phyloP scores from a whole-genome alignment of 2,797 vertebrate genomes.

The Malacoraja senta region DNA sequence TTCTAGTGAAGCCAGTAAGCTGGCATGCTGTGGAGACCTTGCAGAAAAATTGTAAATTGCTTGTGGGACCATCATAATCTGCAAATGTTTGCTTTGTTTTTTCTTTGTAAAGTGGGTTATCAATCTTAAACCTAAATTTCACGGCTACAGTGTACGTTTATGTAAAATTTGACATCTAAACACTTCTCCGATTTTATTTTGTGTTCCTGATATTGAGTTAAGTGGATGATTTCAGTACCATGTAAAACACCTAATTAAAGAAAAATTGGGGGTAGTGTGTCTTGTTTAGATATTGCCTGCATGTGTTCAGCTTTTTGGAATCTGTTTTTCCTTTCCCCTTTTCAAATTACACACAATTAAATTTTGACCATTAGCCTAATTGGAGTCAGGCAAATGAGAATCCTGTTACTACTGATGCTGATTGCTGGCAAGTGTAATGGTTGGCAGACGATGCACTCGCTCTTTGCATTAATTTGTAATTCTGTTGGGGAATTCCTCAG shows the following conservation, averaged over 20 bases:
- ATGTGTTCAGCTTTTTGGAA: background rate
- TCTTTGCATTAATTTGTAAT: background rate
- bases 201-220: background rate
- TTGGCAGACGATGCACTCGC: background rate
- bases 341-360: background rate
- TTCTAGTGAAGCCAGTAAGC: slow-evolving; percentile 19
- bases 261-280: background rate
- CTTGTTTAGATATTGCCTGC: background rate
- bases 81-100: background rate
- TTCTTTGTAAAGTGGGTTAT: slow-evolving; percentile 35
- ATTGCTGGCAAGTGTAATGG: background rate
- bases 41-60: slow-evolving; percentile 36
- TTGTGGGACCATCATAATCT: slow-evolving; percentile 32
- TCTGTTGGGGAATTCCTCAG: background rate
- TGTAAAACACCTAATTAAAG: background rate
- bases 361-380: background rate
- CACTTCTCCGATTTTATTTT: slow-evolving; percentile 3
- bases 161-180: background rate
- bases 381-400: background rate
- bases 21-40: slow-evolving; percentile 22
- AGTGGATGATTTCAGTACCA: slow-evolving; percentile 11
- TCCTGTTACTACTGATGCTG: background rate
- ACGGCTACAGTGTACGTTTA: background rate
- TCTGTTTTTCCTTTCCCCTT: background rate
- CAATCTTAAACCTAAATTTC: slow-evolving; percentile 32